A percentile compares a stretch with the other conserved stretches of the same genome.
Evolutionary conservation across 2,797 vertebrate genomes (phyloP).

Genomic region (Muscicapa striata): DNA sequence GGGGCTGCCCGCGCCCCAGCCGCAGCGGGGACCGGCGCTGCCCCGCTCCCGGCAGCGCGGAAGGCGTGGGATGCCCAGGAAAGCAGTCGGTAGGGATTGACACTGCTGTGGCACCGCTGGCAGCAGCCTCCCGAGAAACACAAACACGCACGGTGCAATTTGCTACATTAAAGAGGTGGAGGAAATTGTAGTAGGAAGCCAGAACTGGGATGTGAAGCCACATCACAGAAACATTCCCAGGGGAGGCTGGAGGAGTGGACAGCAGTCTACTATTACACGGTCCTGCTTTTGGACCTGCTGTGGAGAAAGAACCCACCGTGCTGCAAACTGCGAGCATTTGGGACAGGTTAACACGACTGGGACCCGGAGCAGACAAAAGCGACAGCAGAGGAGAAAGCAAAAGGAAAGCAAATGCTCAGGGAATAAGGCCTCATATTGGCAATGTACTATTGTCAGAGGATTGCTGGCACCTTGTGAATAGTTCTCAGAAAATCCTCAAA

Average conservation of each 20-base stretch:
- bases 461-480: neutral
- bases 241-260: neutral
- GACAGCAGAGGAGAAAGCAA: neutral
- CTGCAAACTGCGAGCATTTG: accelerated
- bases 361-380: neutral
- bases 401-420: neutral
- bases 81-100: neutral
- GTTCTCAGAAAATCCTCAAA: neutral
- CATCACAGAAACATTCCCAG: neutral
- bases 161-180: neutral
- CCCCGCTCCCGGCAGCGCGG: neutral
- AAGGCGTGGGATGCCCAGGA: neutral
- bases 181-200: neutral
- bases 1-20: no score
- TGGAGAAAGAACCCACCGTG: accelerated
- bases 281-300: neutral
- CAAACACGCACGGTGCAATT: neutral
- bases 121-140: neutral
- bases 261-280: accelerated
- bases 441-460: neutral
- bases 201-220: neutral
- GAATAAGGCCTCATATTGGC: neutral
- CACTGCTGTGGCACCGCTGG: neutral
- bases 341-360: accelerated
- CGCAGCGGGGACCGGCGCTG: no score